These are phyloP conservation scores for Agapornis roseicollis DNA, from an alignment of 2,113 vertebrate species.

Conservation along the genomic window DNA sequence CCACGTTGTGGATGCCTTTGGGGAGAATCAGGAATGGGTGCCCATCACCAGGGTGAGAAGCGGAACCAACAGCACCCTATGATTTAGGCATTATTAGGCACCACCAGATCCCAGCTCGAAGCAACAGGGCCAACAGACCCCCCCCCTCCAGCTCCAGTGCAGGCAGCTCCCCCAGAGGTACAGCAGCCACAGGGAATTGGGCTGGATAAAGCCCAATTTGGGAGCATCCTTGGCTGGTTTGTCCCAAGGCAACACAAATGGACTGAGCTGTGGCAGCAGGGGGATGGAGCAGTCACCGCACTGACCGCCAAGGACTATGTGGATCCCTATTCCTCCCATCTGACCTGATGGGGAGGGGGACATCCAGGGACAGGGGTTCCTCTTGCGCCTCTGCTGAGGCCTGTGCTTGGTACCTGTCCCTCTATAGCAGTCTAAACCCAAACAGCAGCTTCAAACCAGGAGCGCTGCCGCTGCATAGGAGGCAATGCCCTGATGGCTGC, in stretches of 20 bases:
- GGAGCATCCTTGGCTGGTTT: background rate
- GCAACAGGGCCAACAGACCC: fast-evolving
- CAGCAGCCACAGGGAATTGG: background rate
- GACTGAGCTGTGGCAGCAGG: fast-evolving
- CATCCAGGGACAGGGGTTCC: background rate
- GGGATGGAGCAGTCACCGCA: fast-evolving
- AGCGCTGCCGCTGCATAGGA: fast-evolving
- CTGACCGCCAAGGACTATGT: background rate
- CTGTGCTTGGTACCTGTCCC: background rate
- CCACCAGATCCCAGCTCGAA: fast-evolving
- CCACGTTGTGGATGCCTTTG: conserved; percentile 92
- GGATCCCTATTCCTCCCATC: background rate
- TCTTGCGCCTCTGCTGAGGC: background rate
- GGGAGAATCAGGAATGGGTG: fast-evolving
- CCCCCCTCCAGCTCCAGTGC: background rate
- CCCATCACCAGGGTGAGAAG: background rate
- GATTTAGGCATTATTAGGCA: fast-evolving
- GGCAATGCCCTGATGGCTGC: background rate
- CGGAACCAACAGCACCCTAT: background rate
- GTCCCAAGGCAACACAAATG: fast-evolving
- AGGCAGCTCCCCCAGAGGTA: background rate
- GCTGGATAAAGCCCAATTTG: background rate
- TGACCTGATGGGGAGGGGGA: background rate
- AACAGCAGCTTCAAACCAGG: background rate
- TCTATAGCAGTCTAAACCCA: background rate